Evolutionary conservation across 2,888 invertebrate species (phyloP).

Genomic region (Drosophila incognita): DNA sequence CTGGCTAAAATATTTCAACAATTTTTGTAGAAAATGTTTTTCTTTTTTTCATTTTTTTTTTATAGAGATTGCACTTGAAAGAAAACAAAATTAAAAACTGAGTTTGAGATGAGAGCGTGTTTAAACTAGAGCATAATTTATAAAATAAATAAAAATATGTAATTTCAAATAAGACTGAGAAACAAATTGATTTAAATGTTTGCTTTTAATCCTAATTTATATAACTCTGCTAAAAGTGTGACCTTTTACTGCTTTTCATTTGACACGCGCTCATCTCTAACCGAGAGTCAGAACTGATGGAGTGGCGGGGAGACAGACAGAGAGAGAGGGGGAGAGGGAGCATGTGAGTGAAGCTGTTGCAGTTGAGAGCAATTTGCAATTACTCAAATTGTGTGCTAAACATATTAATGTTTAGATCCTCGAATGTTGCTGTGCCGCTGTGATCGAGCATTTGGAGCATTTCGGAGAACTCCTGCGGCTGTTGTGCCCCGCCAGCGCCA

Average conservation of each 20-base stretch:
- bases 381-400: conserved; percentile 93
- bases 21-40: conserved; percentile 50
- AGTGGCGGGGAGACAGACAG: background rate
- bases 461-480: conserved; percentile 92
- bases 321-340: background rate
- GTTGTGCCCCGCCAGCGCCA: conserved; percentile 84
- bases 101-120: conserved; percentile 33
- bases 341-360: background rate
- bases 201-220: background rate
- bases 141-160: background rate
- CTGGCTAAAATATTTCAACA: conserved; percentile 65
- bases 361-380: conserved; percentile 32
- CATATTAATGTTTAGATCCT: conserved; percentile 95
- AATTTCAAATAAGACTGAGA: background rate
- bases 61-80: conserved; percentile 69
- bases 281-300: conserved; percentile 2
- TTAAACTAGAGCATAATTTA: background rate
- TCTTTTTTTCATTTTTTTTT: conserved; percentile 35
- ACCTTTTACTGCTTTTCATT: background rate
- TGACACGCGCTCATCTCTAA: conserved; percentile 35
- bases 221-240: background rate
- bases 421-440: conserved; percentile 92
- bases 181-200: background rate
- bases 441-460: conserved; percentile 97
- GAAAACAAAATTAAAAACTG: conserved; percentile 24